Evolutionary conservation across 2,888 invertebrate species (phyloP).

Genomic region (Dioctria linearis): DNA sequence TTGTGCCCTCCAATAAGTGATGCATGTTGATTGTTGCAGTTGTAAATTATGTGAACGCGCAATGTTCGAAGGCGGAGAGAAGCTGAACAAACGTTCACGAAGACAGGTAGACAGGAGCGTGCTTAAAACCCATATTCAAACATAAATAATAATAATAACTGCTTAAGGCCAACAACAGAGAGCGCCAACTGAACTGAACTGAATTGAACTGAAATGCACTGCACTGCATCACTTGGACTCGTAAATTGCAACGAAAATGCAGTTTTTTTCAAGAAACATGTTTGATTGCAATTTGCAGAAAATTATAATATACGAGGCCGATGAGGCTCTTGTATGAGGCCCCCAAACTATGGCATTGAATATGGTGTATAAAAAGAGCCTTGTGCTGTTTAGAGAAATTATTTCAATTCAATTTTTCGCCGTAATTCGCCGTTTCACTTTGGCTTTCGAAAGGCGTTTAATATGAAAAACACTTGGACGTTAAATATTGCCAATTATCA

Average conservation of each 20-base stretch:
- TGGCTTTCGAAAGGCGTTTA: conserved; percentile 51
- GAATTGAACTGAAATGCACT: background rate
- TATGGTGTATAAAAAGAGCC: background rate
- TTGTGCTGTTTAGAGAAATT: conserved; percentile 41
- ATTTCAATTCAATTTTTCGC: conserved; percentile 34
- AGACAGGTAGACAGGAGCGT: conserved; percentile 48
- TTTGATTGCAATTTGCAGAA: conserved; percentile 44
- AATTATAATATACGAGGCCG: conserved; percentile 41
- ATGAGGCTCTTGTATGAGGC: background rate
- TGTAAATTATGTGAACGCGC: conserved; percentile 39
- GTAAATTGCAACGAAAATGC: conserved; percentile 47
- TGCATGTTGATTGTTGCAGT: conserved; percentile 51
- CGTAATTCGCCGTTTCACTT: conserved; percentile 33
- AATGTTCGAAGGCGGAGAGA: conserved; percentile 9
- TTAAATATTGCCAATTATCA: conserved; percentile 71
- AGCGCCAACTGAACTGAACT: background rate
- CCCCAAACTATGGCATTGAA: background rate
- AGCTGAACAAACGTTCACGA: conserved; percentile 3
- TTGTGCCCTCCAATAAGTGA: conserved; percentile 48
- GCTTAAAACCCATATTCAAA: conserved; percentile 35
- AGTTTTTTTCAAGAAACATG: conserved; percentile 52
- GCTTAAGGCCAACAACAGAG: conserved; percentile 30
- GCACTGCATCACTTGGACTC: conserved; percentile 40
- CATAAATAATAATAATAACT: conserved; percentile 25
- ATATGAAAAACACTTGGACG: conserved; percentile 61